Conservation (phyloP, 2,113 vertebrate genomes). For the Acrocephalus arundinaceus region DNA sequence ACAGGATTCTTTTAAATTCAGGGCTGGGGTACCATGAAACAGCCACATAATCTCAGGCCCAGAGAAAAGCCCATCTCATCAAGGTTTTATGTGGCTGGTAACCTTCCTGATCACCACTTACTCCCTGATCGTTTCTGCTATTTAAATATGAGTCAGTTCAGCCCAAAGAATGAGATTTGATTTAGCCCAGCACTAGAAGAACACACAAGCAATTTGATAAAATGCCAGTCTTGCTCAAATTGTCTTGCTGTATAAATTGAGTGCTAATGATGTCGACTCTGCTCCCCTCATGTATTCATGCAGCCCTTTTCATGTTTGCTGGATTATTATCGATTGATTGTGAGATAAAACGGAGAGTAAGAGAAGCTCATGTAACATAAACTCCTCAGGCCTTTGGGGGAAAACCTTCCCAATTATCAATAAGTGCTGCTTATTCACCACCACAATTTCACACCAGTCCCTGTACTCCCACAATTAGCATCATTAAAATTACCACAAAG, state of each 20-base stretch:
- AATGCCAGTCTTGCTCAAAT: background rate
- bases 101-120: background rate
- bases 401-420: background rate
- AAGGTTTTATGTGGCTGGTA: background rate
- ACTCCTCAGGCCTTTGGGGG: background rate
- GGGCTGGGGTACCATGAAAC: background rate
- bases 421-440: background rate
- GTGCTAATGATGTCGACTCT: background rate
- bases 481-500: background rate
- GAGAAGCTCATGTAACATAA: background rate
- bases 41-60: background rate
- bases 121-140: background rate
- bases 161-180: background rate
- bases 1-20: background rate
- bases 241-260: background rate
- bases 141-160: background rate
- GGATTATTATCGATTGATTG: background rate
- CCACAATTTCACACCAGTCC: background rate
- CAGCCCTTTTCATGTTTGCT: background rate
- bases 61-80: background rate
- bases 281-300: background rate
- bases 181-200: background rate
- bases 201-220: background rate
- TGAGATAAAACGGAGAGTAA: background rate
- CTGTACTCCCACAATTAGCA: background rate